Percentiles rank a stretch among this genome's conserved stretches.
phyloP scores from a whole-genome alignment of 2,797 vertebrate species.

The Thripadectes ignobilis region DNA sequence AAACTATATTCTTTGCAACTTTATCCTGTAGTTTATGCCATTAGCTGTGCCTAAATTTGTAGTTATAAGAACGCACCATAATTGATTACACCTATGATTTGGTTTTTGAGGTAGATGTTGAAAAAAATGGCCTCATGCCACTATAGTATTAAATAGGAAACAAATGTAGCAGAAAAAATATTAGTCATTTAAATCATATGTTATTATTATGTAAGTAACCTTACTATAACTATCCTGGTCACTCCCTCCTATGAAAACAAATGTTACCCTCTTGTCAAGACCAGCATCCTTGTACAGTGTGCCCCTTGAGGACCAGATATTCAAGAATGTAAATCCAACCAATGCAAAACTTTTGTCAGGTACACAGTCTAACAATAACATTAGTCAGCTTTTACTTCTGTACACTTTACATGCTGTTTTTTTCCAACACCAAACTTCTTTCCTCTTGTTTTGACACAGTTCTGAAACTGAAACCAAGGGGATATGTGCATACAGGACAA shows the following conservation, averaged over 20 bases:
- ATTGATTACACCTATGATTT: no score
- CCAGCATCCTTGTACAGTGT: background rate
- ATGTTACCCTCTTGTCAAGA: background rate
- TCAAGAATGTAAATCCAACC: background rate
- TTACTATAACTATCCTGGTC: no score
- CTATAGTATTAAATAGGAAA: no score
- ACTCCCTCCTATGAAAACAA: no score
- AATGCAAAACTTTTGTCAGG: background rate
- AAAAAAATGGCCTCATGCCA: no score
- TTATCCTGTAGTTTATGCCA: background rate
- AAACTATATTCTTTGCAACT: background rate
- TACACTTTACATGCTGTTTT: background rate
- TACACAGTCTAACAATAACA: background rate
- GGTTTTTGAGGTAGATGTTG: no score
- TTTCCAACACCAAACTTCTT: background rate
- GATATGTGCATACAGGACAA: background rate
- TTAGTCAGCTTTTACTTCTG: background rate
- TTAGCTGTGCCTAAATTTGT: no score
- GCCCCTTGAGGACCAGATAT: background rate
- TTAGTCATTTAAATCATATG: no score
- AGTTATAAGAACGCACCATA: no score
- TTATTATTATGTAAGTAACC: no score
- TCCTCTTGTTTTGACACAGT: background rate
- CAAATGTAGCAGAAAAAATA: no score
- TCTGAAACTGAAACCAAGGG: background rate